Evolutionary conservation across 2,797 vertebrate species (phyloP), one percentile per base, ranked within the genome.

Genomic region (Semotilus atromaculatus): DNA sequence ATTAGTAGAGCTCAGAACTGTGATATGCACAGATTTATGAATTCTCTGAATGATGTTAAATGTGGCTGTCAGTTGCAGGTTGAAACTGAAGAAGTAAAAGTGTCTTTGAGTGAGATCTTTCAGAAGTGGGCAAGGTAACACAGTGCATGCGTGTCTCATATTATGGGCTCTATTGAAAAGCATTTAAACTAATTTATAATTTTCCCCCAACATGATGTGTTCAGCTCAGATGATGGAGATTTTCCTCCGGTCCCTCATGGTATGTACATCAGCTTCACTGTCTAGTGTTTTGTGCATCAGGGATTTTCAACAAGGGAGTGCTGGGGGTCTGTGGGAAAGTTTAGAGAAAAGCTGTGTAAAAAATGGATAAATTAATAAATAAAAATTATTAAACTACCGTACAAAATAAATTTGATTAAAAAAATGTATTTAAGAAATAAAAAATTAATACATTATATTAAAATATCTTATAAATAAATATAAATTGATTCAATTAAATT

Each of bases 51-150:
- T 40, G 21, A 5, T 82, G 26, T 82, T 82, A 21, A 11, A 51
- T 70, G n/a, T 86, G 40, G 43, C 60, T n/a, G 8, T 74, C 21
- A 11, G 38, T 76, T 80, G 8, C 51, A 89, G 88, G 80, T 89
- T 21, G 9, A 86, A 64, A 36, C 58, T 19, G 21, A 19, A 7
- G 6, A 11, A 53, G 72, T 81, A 34, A 83, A 87, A 8, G 55
- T 23, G 26, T 83, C 87, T 26, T 64, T 90, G 1, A 68, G 31
- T 60, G 76, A 83, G 36, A 86, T 90, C 79, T 87, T 84, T 75
- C 67, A 81, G 53, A 82, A 78, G 58, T 88, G 86, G 89, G 2
- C 45, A 23, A 86, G 87, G 85, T 88, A 82, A 83, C 23, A 1
- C 23, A 1, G n/a, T 78, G 43, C 31, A 38, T 67, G 4, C 53